Base-by-base conservation (phyloP, 2,797 vertebrate species). In the Gambelia wislizenii region DNA sequence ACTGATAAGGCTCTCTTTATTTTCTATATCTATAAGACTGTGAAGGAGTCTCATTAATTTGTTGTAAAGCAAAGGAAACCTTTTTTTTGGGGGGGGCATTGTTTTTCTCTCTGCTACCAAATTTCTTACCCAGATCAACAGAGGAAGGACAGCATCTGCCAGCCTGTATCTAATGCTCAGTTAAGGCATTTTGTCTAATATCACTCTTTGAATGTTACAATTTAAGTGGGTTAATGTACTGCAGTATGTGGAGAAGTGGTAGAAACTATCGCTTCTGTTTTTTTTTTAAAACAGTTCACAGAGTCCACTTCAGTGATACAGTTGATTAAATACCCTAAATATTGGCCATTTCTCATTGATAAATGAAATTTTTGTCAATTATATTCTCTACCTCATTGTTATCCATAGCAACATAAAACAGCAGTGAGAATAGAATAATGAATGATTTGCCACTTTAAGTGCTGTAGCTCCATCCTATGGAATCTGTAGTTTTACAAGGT, bases 131-230 rank as follows among this genome's bases (percentile, higher is more conserved):
- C 25, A 59, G 56, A 83, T 25, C 64, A 70, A 70, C 6, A 49
- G 22, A 36, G 5, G 42, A 27, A 93, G 67, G 33, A 47, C 10
- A 64, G 5, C 13, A 25, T 25, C 59, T 27, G 25, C 25, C 25
- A 61, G 59, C 4, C 20, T 27, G 22, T 52, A 54, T 33, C 56
- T 7, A 70, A 49, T 52, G 61, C 27, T 30, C 27, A 14, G 77
- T 16, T 67, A 36, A 18, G 2, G 27, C 42, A 49, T 81, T 67
- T 47, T 83, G 33, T 78, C n/a, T 30, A 72, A 70, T 67, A 64
- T 3, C 77, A 72, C 20, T 74, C 84, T 85, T n/a, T 82, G 1
- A 84, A 89, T 91, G 64, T 91, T 86, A 87, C 0, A 5, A 22
- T 44, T 1, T 12, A 22, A 74, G 16, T 59, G 52, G 25, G 47